A percentile compares a stretch with the other conserved stretches of the same genome.
phyloP scores from a whole-genome alignment of 2,888 invertebrate species.

The Zygothrica quintamaculata region DNA sequence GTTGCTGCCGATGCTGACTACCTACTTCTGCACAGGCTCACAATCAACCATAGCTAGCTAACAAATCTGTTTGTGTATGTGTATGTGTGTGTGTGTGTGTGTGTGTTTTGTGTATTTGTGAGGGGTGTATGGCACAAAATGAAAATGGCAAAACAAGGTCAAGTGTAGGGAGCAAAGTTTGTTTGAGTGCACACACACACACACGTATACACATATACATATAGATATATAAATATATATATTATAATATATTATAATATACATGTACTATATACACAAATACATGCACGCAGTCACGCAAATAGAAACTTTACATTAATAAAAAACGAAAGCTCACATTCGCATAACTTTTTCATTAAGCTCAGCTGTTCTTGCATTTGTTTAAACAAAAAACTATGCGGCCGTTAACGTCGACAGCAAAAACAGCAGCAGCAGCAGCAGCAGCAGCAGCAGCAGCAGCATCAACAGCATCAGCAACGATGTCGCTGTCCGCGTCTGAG shows the following conservation, averaged over 20 bases:
- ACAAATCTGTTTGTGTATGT: conserved; percentile 19
- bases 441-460: too few relatives aligned
- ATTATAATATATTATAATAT: too few relatives aligned
- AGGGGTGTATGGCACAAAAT: conserved; percentile 60
- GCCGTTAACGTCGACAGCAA: conserved; percentile 24
- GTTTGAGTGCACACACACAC: conserved; percentile 66
- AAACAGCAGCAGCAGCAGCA: too few relatives aligned
- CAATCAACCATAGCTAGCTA: conserved; percentile 47
- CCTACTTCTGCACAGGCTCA: conserved; percentile 5
- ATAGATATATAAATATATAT: neutral
- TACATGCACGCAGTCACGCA: conserved; percentile 18
- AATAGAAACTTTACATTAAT: conserved; percentile 28
- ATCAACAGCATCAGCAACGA: neutral
- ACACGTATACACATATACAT: conserved; percentile 2
- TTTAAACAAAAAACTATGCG: conserved; percentile 57
- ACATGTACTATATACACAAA: conserved; percentile 13
- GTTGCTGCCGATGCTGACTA: conserved; percentile 47
- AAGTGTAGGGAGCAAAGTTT: conserved; percentile 80
- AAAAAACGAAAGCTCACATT: conserved; percentile 53
- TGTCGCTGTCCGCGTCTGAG: conserved; percentile 41
- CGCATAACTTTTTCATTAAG: conserved; percentile 65
- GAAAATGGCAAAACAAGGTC: conserved; percentile 79
- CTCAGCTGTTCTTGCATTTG: conserved; percentile 45
- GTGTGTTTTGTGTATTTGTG: conserved; percentile 9
- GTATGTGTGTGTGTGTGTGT: conserved; percentile 22